Evolutionary conservation across 2,797 vertebrate genomes (phyloP).

Genomic region (Basileuterus tristriatus): DNA sequence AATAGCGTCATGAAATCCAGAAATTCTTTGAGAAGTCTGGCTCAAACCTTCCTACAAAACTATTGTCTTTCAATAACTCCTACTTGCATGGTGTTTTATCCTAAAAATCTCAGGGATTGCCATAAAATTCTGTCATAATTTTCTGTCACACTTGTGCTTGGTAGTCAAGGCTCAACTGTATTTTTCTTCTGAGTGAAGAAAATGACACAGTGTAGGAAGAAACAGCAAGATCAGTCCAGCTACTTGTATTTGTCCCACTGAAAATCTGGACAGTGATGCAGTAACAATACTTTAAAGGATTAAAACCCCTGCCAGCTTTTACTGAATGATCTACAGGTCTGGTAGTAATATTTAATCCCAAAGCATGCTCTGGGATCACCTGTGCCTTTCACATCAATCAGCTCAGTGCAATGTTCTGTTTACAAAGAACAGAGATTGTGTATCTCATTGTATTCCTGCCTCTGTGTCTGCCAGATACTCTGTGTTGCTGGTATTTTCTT

Average conservation of each 20-base stretch:
- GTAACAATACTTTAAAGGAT: not conserved
- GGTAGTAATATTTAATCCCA: not conserved
- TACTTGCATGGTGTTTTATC: not conserved
- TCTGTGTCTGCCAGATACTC: not conserved
- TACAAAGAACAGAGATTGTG: not conserved
- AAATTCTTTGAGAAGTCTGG: not conserved
- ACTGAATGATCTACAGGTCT: not conserved
- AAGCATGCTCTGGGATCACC: not conserved
- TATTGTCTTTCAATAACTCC: not conserved
- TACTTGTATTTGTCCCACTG: not conserved
- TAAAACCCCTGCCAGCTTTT: not conserved
- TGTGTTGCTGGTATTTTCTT: not conserved
- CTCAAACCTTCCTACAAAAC: not conserved
- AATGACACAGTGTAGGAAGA: not conserved
- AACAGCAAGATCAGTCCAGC: not conserved
- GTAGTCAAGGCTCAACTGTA: rapidly evolving
- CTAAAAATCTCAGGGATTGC: not conserved
- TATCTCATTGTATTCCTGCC: not conserved
- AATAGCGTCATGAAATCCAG: not conserved
- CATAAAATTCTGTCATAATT: not conserved
- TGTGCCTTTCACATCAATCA: not conserved
- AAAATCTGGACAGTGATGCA: not conserved
- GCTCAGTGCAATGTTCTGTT: not conserved
- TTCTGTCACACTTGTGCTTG: not conserved
- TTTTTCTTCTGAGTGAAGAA: not conserved